These are phyloP conservation scores for Hippocampus barbouri DNA, from an alignment of 2,113 vertebrate species.

Conservation along the genomic window DNA sequence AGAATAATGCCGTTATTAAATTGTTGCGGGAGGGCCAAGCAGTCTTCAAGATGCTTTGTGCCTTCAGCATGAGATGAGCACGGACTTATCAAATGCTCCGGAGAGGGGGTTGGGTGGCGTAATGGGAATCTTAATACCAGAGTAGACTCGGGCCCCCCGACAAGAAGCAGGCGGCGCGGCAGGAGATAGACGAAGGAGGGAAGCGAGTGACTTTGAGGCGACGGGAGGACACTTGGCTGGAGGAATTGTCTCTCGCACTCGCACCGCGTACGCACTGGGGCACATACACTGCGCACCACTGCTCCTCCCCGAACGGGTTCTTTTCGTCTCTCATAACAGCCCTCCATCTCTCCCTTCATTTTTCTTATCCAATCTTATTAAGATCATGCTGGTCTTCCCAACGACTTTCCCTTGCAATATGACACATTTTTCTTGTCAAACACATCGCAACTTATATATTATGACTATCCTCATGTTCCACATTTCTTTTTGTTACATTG, in stretches of 20 bases:
- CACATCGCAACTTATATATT: background rate
- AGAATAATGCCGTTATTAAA: background rate
- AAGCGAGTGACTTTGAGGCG: conserved; percentile 57
- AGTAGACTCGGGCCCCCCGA: conserved; percentile 35
- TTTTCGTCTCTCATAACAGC: background rate
- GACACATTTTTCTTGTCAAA: background rate
- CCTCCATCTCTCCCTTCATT: background rate
- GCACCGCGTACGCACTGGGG: no score
- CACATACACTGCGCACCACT: background rate
- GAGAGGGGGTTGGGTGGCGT: conserved; percentile 7
- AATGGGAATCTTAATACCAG: conserved; percentile 41
- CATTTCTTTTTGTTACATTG: no score
- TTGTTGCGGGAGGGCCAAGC: background rate
- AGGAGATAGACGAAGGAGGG: conserved; percentile 17
- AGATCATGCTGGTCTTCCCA: background rate
- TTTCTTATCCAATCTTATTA: conserved; percentile 1
- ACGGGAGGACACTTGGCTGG: conserved; percentile 26
- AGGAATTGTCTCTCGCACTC: background rate
- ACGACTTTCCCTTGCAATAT: background rate
- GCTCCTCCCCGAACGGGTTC: background rate
- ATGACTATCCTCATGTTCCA: no score
- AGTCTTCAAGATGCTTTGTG: background rate
- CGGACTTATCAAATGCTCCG: conserved; percentile 11
- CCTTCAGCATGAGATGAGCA: background rate
- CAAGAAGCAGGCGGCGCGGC: conserved; percentile 23